These are phyloP conservation scores for Pycnonotus jocosus DNA, from an alignment of 2,113 vertebrate species.

Conservation along the genomic window DNA sequence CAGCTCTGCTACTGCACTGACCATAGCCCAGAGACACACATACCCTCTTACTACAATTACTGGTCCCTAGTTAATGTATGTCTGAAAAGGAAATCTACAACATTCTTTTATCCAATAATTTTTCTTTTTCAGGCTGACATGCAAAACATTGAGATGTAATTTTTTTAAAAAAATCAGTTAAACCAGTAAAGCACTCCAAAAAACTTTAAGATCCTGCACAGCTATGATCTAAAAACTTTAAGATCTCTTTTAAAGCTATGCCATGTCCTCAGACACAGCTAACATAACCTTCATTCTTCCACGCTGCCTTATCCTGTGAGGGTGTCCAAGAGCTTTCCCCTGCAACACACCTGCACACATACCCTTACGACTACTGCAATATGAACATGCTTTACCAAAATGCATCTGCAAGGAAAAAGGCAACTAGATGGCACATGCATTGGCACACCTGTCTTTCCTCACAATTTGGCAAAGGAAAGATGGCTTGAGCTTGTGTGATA, in stretches of 20 bases:
- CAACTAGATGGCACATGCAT: neutral
- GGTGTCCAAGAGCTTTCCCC: neutral
- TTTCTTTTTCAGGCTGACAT: neutral
- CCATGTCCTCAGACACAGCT: neutral
- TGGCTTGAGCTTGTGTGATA: neutral
- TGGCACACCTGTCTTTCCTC: neutral
- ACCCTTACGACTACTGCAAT: neutral
- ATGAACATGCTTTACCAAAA: neutral
- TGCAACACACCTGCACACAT: neutral
- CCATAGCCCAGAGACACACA: neutral
- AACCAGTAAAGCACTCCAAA: neutral
- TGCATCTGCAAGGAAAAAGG: fast-evolving
- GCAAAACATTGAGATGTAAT: neutral
- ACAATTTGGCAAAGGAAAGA: neutral
- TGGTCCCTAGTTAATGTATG: neutral
- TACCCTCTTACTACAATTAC: neutral
- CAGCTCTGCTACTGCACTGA: neutral
- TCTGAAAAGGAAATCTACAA: neutral
- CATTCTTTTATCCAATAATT: neutral
- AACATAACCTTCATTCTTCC: neutral
- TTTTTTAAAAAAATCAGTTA: fast-evolving
- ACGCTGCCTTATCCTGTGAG: neutral
- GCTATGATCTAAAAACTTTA: neutral
- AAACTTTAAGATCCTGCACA: neutral
- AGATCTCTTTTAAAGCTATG: neutral